A percentile compares a stretch with the other conserved stretches of the same genome.
phyloP scores from a whole-genome alignment of 2,113 vertebrate genomes.

The Serinus canaria region DNA sequence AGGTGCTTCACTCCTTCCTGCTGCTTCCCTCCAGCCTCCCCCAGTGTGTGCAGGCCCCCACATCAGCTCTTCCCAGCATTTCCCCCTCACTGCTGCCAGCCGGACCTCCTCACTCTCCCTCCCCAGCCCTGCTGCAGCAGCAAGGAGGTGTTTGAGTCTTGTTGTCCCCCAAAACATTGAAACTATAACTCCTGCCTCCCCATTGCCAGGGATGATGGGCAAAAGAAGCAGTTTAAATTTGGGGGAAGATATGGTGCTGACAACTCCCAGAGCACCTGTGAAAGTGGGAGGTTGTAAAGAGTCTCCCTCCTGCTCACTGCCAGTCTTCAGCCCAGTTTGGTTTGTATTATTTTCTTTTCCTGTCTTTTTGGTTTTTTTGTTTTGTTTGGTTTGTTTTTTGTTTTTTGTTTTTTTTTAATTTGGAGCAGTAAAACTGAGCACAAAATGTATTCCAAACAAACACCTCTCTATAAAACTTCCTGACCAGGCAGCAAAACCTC shows the following conservation, averaged over 20 bases:
- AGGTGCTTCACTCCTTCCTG: neutral
- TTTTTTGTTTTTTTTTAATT: neutral
- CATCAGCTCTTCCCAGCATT: neutral
- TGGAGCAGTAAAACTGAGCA: constrained; percentile 15
- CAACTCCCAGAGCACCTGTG: neutral
- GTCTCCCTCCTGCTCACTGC: neutral
- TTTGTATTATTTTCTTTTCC: neutral
- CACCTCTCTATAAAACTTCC: neutral
- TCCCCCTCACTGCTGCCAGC: neutral
- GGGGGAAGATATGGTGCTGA: neutral
- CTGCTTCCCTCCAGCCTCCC: neutral
- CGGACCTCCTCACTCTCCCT: neutral
- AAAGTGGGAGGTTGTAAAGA: neutral
- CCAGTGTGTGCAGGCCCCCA: neutral
- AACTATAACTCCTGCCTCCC: neutral
- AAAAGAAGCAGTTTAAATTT: neutral
- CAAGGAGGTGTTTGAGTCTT: neutral
- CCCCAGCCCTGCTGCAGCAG: constrained; percentile 10
- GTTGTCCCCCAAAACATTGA: neutral
- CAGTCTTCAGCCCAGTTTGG: neutral
- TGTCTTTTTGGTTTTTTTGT: neutral
- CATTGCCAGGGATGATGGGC: neutral
- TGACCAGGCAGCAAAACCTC: neutral
- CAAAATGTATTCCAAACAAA: constrained; percentile 60
- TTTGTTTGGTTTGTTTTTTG: neutral